Evolutionary conservation across 1,140 invertebrate species (phyloP), one percentile per base, ranked within the genome.

Genomic region (Sarcophaga peregrina): DNA sequence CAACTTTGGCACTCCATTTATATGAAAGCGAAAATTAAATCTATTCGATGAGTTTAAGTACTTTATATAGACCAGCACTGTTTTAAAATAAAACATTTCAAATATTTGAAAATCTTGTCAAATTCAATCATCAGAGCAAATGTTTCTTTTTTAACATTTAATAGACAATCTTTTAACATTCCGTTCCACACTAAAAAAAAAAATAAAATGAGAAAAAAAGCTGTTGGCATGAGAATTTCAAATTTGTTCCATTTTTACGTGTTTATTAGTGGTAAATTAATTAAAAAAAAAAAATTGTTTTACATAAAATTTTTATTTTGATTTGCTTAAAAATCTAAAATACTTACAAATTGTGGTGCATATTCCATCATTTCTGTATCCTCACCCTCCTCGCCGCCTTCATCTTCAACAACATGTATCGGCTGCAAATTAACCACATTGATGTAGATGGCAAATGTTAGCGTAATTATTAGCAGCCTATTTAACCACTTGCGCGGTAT

Each of bases 301-400:
- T 68, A 68, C n/a, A 20, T 68, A 5, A 20, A 68, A 68, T 1
- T 6, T 3, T n/a, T n/a, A n/a, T n/a, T 37, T 37, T 37, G 25
- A 37, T 37, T 37, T 37, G 25, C 7, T 7, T 20, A 20, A 68
- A 8, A 20, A 20, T 68, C 6, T 17, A 7, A 8, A 20, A 20
- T 58, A 81, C 80, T 81, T 81, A 81, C 80, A 81, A 62, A 81
- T 81, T 81, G 52, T 72, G 80, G 80, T n/a, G 80, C 80, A 81
- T 81, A 81, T 81, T 81, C 80, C 80, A 81, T 62, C 52, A 81
- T 58, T 20, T 81, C 80, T 7, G 15, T 13, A 11, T 62, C 20
- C 8, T 50, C 17, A 17, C 25, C 75, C 10, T 50, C 46, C 15
- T 75, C 73, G 13, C 45, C 73, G 17, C 73, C 75, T 13, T 78